Percentiles rank a stretch among this genome's conserved stretches.
phyloP scores from a whole-genome alignment of 2,113 vertebrate species.

The Rhinopomastus cyanomelas region DNA sequence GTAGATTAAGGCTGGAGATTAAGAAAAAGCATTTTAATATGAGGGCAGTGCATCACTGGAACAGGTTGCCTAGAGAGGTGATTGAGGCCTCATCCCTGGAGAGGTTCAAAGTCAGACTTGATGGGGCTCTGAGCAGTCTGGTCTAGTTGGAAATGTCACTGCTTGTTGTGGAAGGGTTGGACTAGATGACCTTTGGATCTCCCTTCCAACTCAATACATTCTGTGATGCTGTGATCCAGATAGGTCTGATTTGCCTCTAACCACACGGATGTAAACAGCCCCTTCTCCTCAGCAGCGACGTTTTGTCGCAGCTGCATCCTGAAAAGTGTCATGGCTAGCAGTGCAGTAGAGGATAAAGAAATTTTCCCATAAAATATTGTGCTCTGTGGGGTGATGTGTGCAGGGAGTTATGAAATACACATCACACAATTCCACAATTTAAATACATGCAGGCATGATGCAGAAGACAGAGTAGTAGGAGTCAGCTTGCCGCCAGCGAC shows the following conservation, averaged over 20 bases:
- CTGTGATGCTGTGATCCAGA: not conserved
- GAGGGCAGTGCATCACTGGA: too few species aligned
- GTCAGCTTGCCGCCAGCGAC: accelerated
- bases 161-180: too few species aligned
- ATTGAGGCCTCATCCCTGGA: too few species aligned
- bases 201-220: too few species aligned
- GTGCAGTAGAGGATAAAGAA: not conserved
- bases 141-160: too few species aligned
- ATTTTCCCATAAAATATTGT: not conserved
- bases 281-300: not conserved
- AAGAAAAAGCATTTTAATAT: too few species aligned
- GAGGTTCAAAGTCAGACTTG: too few species aligned
- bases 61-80: too few species aligned
- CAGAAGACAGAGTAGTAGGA: not conserved
- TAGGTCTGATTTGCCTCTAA: not conserved
- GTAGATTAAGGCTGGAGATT: too few species aligned
- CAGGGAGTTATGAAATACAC: not conserved
- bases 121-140: too few species aligned
- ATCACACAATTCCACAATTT: not conserved
- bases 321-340: not conserved
- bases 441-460: not conserved
- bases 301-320: not conserved
- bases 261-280: accelerated
- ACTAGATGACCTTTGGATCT: too few species aligned
- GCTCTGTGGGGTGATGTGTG: not conserved